A percentile compares a stretch with the other conserved stretches of the same genome.
Evolutionary conservation across 2,797 vertebrate genomes (phyloP).

Genomic region (Hoplostethus mediterraneus): DNA sequence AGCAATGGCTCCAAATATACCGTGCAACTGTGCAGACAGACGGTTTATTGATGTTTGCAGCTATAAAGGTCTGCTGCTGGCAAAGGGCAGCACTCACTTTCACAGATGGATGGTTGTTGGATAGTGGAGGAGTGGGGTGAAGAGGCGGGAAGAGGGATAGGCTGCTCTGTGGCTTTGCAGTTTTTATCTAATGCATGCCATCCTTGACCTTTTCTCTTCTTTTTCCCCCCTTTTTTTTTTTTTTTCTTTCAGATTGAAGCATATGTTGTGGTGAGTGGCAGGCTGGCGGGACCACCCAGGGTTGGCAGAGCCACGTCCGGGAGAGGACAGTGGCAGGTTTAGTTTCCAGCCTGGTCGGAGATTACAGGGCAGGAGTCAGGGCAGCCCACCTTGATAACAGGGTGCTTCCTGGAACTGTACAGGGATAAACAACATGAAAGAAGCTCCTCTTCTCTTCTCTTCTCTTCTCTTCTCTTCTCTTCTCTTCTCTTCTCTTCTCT

Average conservation of each 20-base stretch:
- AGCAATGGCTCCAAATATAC: conserved; percentile 70
- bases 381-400: conserved; percentile 81
- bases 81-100: conserved; percentile 56
- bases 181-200: conserved; percentile 46
- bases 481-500: conserved; percentile 1
- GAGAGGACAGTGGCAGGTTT: conserved; percentile 70
- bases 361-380: conserved; percentile 79
- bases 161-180: conserved; percentile 28
- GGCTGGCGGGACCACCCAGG: conserved; percentile 76
- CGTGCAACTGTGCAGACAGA: conserved; percentile 68
- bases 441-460: conserved; percentile 38
- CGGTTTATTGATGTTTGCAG: conserved; percentile 77
- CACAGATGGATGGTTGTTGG: conserved; percentile 72
- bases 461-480: conserved; percentile 23
- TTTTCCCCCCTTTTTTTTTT: conserved; percentile 30
- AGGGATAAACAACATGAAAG: conserved; percentile 78
- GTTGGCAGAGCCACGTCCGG: conserved; percentile 49
- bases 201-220: conserved; percentile 33
- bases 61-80: conserved; percentile 67
- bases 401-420: conserved; percentile 67
- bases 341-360: conserved; percentile 70
- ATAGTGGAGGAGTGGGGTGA: conserved; percentile 34
- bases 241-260: conserved; percentile 87
- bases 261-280: conserved; percentile 94
- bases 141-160: conserved; percentile 23